Evolutionary conservation across 2,888 invertebrate genomes (phyloP), one percentile per base, ranked within the genome.

Genomic region (Koerneria pararmatus): DNA sequence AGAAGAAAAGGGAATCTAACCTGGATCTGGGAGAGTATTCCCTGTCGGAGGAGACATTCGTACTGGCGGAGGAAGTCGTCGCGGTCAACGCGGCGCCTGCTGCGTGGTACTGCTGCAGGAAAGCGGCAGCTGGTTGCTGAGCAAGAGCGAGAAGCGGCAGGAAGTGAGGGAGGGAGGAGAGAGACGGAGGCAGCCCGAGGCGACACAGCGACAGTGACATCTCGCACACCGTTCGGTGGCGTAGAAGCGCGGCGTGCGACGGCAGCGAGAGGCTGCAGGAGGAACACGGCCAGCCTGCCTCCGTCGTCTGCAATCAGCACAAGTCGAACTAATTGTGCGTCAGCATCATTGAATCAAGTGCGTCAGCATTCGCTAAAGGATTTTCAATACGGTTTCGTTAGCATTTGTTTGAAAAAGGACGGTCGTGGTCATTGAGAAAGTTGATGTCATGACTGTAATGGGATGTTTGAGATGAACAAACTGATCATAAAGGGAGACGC

Each of bases 231-330:
- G 48, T 22, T 29, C 29, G 22, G 29, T 61, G 61, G n/a, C 49
- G 61, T 32, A 22, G 8, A 31, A 61, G 61, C 8, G 24, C 24
- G 8, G 48, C 6, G 8, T 22, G n/a, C 32, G 57, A 57, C 11
- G 51, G 41, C 46, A 59, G 27, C 8, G 63, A 60, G 27, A 68
- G 71, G 46, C 49, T 57, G 63, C 74, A 74, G 49, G 29, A 34
- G 34, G 74, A 61, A 64, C 74, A 74, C 63, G 34, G 59, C 51
- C 64, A 65, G 19, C 67, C 65, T 34, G 72, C 71, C 71, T 71
- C 61, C 51, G 69, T 71, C n/a, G 34, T n/a, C n/a, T n/a, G n/a
- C n/a, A n/a, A n/a, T n/a, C n/a, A n/a, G n/a, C n/a, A n/a, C n/a
- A n/a, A n/a, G n/a, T n/a, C n/a, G n/a, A n/a, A n/a, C n/a, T n/a